Evolutionary conservation across 2,797 vertebrate species (phyloP), one percentile per base, ranked within the genome.

Genomic region (Alectoris magna): DNA sequence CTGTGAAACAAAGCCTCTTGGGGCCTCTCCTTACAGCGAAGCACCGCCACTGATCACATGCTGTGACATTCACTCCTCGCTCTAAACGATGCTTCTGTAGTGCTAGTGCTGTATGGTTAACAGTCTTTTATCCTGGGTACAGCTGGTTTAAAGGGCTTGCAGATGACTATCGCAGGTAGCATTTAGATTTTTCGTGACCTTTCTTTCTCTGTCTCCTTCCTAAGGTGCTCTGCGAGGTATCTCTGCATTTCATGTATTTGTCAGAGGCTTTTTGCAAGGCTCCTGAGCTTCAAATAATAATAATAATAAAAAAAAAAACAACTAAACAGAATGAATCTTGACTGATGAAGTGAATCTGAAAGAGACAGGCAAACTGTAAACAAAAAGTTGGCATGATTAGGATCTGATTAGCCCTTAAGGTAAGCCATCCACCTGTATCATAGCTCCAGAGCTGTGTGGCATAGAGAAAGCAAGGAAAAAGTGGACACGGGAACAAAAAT

Each of bases 61-160:
- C 82, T 83, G 90, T 96, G 90, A 68, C 92, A 85, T 91, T 94
- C 38, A 1, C 83, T 93, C 38, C 75, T 89, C 49, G 46, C 83
- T 75, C 43, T 71, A 89, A 93, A 88, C 39, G 44, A 23, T 78
- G 86, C 77, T 86, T 94, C 81, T 75, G 51, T 64, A 80, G 71
- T 82, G 36, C 75, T 96, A 89, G 96, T 95, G 90, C 80, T 71
- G 12, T 74, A 78, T 76, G 48, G 64, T 94, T 72, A 85, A 68
- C 71, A 74, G 64, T 82, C 88, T 87, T 94, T 93, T 84, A 67
- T 90, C 72, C 79, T 88, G 15, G 16, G 14, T 18, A 24, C 34
- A 85, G 60, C n/a, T 86, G 43, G 22, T 53, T 91, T 76, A 70
- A 91, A 96, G 67, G 82, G 31, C 26, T 90, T 75, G 34, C 53